These are phyloP conservation scores for Chaetodon trifasciatus DNA, from an alignment of 2,797 vertebrate species.

Conservation along the genomic window DNA sequence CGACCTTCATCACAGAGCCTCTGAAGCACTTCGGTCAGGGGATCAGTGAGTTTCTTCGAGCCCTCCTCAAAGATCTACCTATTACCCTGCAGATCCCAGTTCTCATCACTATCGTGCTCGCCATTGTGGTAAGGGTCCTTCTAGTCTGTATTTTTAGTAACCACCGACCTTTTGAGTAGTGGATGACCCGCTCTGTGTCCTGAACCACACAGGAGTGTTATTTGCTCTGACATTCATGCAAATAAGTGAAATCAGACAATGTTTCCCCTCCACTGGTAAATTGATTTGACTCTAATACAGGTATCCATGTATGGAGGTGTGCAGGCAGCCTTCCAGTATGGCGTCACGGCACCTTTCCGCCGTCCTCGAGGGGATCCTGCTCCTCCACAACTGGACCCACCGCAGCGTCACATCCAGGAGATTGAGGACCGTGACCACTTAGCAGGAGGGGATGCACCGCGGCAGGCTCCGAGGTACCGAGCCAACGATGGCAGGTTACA, in stretches of 20 bases:
- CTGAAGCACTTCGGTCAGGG: conserved; percentile 94
- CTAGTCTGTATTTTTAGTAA: no score
- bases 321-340: conserved; percentile 79
- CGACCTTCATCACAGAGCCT: conserved; percentile 93
- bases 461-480: background rate
- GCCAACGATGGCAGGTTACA: conserved; percentile 2
- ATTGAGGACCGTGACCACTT: background rate
- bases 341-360: conserved; percentile 71
- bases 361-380: conserved; percentile 63
- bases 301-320: conserved; percentile 75
- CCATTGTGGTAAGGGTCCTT: conserved; percentile 84
- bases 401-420: conserved; percentile 11
- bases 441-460: conserved; percentile 61
- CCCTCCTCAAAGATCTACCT: conserved; percentile 93
- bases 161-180: no score
- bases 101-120: conserved; percentile 84
- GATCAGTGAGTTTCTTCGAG: conserved; percentile 91
- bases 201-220: no score
- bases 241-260: background rate
- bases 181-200: no score
- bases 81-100: conserved; percentile 91
- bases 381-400: conserved; percentile 53
- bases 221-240: background rate
- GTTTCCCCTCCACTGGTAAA: background rate
- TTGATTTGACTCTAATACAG: conserved; percentile 59